Base-by-base conservation (phyloP, 1,140 invertebrate genomes). In the Choristoneura fumiferana region DNA sequence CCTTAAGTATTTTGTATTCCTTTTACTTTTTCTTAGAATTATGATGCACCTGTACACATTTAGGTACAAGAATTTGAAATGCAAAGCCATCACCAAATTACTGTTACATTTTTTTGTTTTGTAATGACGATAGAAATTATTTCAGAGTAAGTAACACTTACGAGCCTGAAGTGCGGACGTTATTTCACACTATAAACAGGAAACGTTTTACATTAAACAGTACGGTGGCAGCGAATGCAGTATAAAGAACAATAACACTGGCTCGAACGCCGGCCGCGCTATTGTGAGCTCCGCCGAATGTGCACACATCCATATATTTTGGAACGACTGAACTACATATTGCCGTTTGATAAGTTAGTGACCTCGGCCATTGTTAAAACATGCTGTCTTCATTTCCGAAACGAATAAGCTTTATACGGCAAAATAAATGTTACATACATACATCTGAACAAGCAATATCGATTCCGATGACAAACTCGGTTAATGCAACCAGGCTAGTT, bases 211-310 rank as follows among this genome's bases (percentile, higher is more conserved):
- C 54, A 67, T 67, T 68, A 70, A 75, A 74, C 72, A 71, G 14
- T 55, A 53, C 43, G 53, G 66, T 73, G 63, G 58, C 73, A 65
- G 62, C 59, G 72, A 66, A 63, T 69, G 60, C 63, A 65, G 10
- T 70, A 67, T 70, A 72, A 72, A 74, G 70, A 77, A 79, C 69
- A 76, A 78, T 81, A 78, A 71, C 69, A 69, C 71, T 57, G 66
- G 66, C 67, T 66, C 65, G 62, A 29, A 54, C 58, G 58, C 62
- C 45, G 54, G 58, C 62, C 45, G 54, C 37, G 54, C 65, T 57
- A 73, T 76, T 76, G 71, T 70, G 40, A 52, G 57, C 56, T 2
- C 22, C 22, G 6, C 22, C 22, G 22, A 55, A 54, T 64, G 62
- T 58, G 60, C 55, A 61, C 60, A 55, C 59, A 55, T 63, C 60